Conservation (phyloP, 2,113 vertebrate species). For the Vombatus ursinus region DNA sequence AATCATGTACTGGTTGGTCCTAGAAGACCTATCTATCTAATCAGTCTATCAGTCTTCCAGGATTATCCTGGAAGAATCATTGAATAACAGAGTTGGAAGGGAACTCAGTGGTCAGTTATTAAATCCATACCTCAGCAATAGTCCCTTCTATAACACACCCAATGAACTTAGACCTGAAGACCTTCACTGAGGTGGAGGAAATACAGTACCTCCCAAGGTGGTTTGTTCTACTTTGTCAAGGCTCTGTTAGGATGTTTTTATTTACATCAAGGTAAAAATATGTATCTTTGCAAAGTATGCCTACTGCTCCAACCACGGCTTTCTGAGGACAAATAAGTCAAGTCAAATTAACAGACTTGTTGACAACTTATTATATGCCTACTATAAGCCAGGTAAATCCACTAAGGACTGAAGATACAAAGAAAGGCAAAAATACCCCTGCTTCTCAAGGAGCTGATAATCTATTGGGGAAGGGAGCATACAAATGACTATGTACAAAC, state of each 20-base stretch:
- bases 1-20: background rate
- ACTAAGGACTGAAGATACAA: background rate
- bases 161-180: background rate
- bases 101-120: background rate
- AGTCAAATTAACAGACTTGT: background rate
- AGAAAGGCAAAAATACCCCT: background rate
- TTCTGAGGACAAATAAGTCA: background rate
- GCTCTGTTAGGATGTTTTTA: background rate
- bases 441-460: background rate
- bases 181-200: background rate
- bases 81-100: background rate
- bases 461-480: background rate
- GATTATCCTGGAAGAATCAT: background rate
- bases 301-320: background rate
- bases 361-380: background rate
- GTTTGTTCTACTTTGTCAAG: background rate
- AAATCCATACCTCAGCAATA: background rate
- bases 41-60: background rate
- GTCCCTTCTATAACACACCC: background rate
- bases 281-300: background rate
- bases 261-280: background rate
- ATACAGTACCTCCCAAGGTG: background rate
- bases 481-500: background rate
- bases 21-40: background rate
- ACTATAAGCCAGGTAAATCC: background rate